Base-by-base conservation (phyloP, 2,113 vertebrate genomes). In the Caranx ignobilis region DNA sequence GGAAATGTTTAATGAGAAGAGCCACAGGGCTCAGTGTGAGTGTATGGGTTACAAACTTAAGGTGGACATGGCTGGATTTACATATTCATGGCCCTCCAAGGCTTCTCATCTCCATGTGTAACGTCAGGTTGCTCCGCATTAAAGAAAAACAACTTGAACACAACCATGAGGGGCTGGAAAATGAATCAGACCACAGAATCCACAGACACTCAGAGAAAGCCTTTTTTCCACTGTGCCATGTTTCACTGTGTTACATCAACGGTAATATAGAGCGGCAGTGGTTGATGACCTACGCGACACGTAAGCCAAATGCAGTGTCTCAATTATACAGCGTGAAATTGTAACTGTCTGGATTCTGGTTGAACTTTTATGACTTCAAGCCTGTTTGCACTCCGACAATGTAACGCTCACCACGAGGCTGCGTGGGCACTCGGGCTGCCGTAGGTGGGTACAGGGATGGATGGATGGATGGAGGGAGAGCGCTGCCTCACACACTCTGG, bases 311-410 rank as follows among this genome's bases (percentile, higher is more conserved):
- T 77, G 78, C 73, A 62, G 56, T 10, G 54, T 83, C 56, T 87
- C 87, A 89, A 68, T 89, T 86, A 84, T 65, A 41, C n/a, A 15
- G 82, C 67, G 32, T 87, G 82, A 84, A 88, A 90, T 84, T 85
- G 43, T 75, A 81, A 81, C 83, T 56, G 83, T 84, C 82, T 89
- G 84, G 81, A 87, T 79, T 74, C 71, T 81, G 74, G 80, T 81
- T 83, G 73, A 90, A 92, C 88, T 83, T 80, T 81, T 39, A 48
- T 83, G 82, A 80, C 76, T 81, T 82, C 59, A 81, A 69, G 88
- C 81, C 77, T 79, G 63, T 88, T 88, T 82, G 64, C 76, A 61
- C 87, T 85, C 35, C 19, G 73, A 90, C 87, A 85, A 73, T 79
- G 66, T 56, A 32, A 68, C 88, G 50, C 75, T 71, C 78, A 76